phyloP scores from a whole-genome alignment of 37 sponge, comb jelly and placozoan species.

The Amphimedon queenslandica region DNA sequence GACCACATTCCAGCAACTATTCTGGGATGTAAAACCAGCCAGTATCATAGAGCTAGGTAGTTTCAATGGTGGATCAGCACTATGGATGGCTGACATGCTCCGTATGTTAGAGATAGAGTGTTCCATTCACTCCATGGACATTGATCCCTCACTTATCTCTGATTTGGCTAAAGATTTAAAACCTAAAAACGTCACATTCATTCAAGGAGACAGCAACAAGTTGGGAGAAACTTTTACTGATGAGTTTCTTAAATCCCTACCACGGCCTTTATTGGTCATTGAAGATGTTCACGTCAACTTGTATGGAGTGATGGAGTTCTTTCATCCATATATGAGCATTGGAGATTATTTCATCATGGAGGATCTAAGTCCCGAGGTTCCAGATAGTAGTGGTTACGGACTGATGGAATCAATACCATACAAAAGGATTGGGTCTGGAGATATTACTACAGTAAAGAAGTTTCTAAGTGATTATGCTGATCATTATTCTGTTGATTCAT shows the following conservation, averaged over 20 bases:
- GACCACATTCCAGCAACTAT: slow-evolving; percentile 49
- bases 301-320: slow-evolving; percentile 28
- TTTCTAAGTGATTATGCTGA: slow-evolving; percentile 32
- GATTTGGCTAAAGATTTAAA: slow-evolving; percentile 14
- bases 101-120: slow-evolving; percentile 14
- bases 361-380: slow-evolving; percentile 34
- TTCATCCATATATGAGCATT: slow-evolving; percentile 27
- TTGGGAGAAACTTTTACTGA: slow-evolving; percentile 46
- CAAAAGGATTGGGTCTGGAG: background rate
- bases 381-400: slow-evolving; percentile 4
- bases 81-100: slow-evolving; percentile 54
- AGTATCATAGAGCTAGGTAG: slow-evolving; percentile 69
- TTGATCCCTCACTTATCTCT: slow-evolving; percentile 30
- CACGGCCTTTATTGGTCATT: slow-evolving; percentile 52
- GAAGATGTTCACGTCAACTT: slow-evolving; percentile 63
- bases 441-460: slow-evolving; percentile 15
- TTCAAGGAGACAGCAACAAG: slow-evolving; percentile 36
- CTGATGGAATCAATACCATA: background rate
- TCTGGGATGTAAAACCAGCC: slow-evolving; percentile 34
- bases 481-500: slow-evolving; percentile 37
- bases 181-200: slow-evolving; percentile 47
- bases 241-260: slow-evolving; percentile 15
- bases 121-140: slow-evolving; percentile 42
- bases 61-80: slow-evolving; percentile 47
- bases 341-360: slow-evolving; percentile 65